Evolutionary conservation across 2,113 vertebrate genomes (phyloP), one percentile per base, ranked within the genome.

Genomic region (Haliaeetus leucogaster): DNA sequence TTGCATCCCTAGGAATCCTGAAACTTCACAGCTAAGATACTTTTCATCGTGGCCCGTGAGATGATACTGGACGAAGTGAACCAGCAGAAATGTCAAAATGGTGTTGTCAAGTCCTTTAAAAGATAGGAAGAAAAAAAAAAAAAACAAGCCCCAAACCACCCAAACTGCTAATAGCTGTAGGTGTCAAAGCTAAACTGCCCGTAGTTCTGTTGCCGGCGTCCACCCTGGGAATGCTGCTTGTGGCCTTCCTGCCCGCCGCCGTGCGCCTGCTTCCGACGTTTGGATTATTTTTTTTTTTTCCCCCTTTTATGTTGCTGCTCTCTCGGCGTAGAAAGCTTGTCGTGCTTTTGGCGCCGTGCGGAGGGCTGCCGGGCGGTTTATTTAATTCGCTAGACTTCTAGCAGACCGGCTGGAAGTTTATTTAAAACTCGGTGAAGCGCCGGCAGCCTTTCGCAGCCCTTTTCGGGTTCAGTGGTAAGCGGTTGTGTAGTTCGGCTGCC

Each of bases 191-290:
- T n/a, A 1, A 48, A 7, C 9, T 9, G 6, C 25, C 20, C 3
- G 3, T 11, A 15, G 16, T 9, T 79, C 8, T 58, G 7, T 9
- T 29, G 74, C 63, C 38, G 43, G 11, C 11, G 8, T 16, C n/a
- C 6, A 7, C 29, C 4, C 9, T 10, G 38, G 43, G 6, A 10
- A 5, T 19, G 2, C 21, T 20, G 0, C 32, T 40, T 20, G 0
- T 0, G 6, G 4, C 32, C n/a, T 63, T 29, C 58, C 42, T 32
- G 11, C 25, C 15, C 8, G 18, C 19, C 17, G 0, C 56, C 6
- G 20, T 2, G 13, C 4, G 7, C 18, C 8, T 7, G 11, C 2
- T 52, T 27, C 10, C 52, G n/a, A 2, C 4, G 3, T 32, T 9
- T 7, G 40, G 22, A 16, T 40, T 43, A 43, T 43, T 42, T 23